Evolutionary conservation across 2,113 vertebrate species (phyloP).

Genomic region (Atherinomorus stipes): DNA sequence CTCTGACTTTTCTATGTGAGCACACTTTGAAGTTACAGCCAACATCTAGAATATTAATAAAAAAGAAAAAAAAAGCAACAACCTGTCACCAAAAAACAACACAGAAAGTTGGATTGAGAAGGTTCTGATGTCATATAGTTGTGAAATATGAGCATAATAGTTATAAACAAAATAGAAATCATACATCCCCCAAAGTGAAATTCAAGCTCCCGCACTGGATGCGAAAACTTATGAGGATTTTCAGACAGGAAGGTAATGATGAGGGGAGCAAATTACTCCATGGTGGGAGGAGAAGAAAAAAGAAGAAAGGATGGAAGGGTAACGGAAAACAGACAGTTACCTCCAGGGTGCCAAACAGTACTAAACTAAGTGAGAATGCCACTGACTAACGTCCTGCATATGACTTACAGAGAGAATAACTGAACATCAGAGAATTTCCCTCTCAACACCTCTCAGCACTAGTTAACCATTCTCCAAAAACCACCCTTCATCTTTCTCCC

Average conservation of each 20-base stretch:
- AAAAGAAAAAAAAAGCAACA: too few species aligned
- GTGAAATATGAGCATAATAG: slow-evolving; percentile 40
- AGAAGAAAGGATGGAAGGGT: slow-evolving; percentile 10
- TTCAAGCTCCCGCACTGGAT: slow-evolving; percentile 49
- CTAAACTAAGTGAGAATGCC: slow-evolving; percentile 27
- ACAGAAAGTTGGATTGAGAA: slow-evolving; percentile 18
- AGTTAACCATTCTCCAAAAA: slow-evolving; percentile 59
- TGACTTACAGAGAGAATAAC: slow-evolving; percentile 32
- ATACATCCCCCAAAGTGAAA: slow-evolving; percentile 30
- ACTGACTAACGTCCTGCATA: slow-evolving; percentile 35
- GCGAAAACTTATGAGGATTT: slow-evolving; percentile 49
- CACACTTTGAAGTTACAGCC: background rate
- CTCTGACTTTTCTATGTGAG: too few species aligned
- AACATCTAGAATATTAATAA: background rate
- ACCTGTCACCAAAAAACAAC: slow-evolving; percentile 7
- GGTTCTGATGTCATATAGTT: slow-evolving; percentile 37
- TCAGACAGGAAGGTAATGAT: slow-evolving; percentile 27
- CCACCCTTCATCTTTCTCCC: slow-evolving; percentile 49
- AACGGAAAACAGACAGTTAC: slow-evolving; percentile 25
- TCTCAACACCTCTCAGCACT: slow-evolving; percentile 31
- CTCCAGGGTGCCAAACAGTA: slow-evolving; percentile 43
- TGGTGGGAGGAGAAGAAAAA: slow-evolving; percentile 9
- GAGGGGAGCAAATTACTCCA: slow-evolving; percentile 18
- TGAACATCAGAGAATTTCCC: slow-evolving; percentile 18
- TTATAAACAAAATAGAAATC: slow-evolving; percentile 48